Percentiles rank a stretch among this genome's conserved stretches.
phyloP scores from a whole-genome alignment of 2,888 invertebrate species.

The Branchipolynoe longqiensis region DNA sequence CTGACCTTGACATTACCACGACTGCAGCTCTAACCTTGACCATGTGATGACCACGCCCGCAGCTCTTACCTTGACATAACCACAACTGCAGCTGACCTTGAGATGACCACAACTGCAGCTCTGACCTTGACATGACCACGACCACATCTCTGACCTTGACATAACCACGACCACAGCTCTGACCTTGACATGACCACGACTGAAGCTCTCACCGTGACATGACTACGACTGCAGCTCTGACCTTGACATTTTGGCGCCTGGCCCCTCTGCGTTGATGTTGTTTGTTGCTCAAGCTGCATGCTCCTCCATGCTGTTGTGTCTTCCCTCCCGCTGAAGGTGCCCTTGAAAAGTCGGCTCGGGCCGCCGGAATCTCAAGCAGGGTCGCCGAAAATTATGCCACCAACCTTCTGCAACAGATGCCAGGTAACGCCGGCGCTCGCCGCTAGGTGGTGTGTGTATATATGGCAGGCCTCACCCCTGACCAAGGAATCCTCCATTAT shows the following conservation, averaged over 20 bases:
- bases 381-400: conserved; percentile 77
- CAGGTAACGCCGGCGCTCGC: conserved; percentile 68
- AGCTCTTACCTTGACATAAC: too few relatives aligned
- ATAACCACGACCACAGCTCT: too few relatives aligned
- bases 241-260: not conserved
- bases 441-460: not conserved
- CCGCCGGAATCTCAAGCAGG: conserved; percentile 73
- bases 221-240: too few relatives aligned
- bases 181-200: too few relatives aligned
- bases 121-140: conserved; percentile 2
- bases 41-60: too few relatives aligned
- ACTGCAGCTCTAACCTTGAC: too few relatives aligned
- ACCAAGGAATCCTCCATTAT: too few relatives aligned
- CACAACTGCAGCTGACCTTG: not conserved
- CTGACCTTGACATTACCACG: too few relatives aligned
- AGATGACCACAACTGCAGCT: not conserved
- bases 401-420: conserved; percentile 67
- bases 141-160: too few relatives aligned
- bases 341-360: conserved; percentile 78
- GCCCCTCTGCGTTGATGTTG: not conserved
- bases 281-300: not conserved
- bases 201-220: not conserved
- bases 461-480: too few relatives aligned
- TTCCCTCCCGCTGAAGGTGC: conserved; percentile 74
- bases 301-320: not conserved